Evolutionary conservation across 1,140 invertebrate species (phyloP).

Genomic region (Formica exsecta): DNA sequence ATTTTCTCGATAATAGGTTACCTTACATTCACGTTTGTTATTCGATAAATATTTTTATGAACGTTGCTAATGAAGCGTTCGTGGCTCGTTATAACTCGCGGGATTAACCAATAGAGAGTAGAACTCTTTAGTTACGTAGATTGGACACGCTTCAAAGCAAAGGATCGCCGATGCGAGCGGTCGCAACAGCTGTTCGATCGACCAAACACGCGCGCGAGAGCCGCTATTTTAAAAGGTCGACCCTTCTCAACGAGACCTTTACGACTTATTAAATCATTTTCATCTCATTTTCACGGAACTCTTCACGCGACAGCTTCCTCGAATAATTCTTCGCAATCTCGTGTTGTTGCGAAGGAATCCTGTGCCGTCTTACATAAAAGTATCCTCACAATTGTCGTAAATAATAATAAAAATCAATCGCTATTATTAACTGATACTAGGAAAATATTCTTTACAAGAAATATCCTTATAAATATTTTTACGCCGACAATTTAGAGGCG

Average conservation of each 20-base stretch:
- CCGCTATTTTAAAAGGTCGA: slow-evolving; percentile 72
- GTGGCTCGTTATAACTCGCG: slow-evolving; percentile 8
- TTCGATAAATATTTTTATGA: background rate
- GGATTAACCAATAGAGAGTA: slow-evolving; percentile 25
- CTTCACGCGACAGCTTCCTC: background rate
- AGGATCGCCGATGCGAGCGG: slow-evolving; percentile 56
- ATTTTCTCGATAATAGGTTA: background rate
- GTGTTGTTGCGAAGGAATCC: slow-evolving; percentile 18
- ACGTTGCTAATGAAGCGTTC: background rate
- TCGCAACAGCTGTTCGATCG: slow-evolving; percentile 73
- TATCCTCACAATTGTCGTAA: background rate
- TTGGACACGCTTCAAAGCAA: slow-evolving; percentile 67
- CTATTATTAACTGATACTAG: background rate
- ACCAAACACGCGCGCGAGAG: slow-evolving; percentile 41
- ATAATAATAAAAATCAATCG: background rate
- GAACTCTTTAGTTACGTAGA: slow-evolving; percentile 61
- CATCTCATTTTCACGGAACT: slow-evolving; percentile 36
- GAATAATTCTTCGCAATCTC: background rate
- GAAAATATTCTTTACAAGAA: background rate
- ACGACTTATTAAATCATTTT: slow-evolving; percentile 84
- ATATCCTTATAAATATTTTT: background rate
- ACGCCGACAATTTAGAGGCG: background rate
- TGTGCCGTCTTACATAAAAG: background rate
- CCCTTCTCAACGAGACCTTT: slow-evolving; percentile 81
- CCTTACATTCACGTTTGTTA: background rate